These are phyloP conservation scores for Archivesica marissinica DNA, from an alignment of 1,140 invertebrate species.

Conservation along the genomic window DNA sequence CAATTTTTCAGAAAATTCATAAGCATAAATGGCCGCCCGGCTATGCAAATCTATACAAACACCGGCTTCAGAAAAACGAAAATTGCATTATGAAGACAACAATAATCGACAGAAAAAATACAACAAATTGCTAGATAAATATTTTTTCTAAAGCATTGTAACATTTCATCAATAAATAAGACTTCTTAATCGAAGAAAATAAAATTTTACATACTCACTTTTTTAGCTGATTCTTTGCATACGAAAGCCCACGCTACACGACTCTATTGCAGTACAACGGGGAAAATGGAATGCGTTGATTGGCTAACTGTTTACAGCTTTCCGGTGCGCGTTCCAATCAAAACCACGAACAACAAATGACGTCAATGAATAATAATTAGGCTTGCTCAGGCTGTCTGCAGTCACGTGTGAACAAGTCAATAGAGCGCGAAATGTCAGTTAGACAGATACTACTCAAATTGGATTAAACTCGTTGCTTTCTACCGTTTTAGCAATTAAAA, in stretches of 20 bases:
- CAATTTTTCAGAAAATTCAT: conserved; percentile 28
- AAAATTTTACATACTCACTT: conserved; percentile 62
- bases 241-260: conserved; percentile 72
- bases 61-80: conserved; percentile 31
- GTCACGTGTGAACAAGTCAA: not conserved
- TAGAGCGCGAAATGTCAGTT: conserved; percentile 9
- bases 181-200: conserved; percentile 30
- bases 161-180: conserved; percentile 51
- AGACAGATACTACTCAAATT: too few species aligned
- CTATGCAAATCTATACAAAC: conserved; percentile 10
- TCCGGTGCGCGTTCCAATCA: conserved; percentile 72
- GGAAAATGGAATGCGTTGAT: conserved; percentile 63
- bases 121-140: conserved; percentile 55
- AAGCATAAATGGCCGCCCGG: conserved; percentile 71
- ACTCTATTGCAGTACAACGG: conserved; percentile 58
- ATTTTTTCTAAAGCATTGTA: conserved; percentile 62
- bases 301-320: conserved; percentile 69
- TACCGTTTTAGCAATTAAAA: too few species aligned
- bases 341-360: conserved; percentile 57
- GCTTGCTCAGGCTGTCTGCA: not conserved
- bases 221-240: conserved; percentile 29
- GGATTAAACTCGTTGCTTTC: too few species aligned
- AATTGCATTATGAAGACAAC: conserved; percentile 63
- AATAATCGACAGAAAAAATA: conserved; percentile 41
- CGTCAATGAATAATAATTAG: conserved; percentile 68